These are phyloP conservation scores for Podargus strigoides DNA, from an alignment of 2,797 vertebrate species.

Conservation along the genomic window DNA sequence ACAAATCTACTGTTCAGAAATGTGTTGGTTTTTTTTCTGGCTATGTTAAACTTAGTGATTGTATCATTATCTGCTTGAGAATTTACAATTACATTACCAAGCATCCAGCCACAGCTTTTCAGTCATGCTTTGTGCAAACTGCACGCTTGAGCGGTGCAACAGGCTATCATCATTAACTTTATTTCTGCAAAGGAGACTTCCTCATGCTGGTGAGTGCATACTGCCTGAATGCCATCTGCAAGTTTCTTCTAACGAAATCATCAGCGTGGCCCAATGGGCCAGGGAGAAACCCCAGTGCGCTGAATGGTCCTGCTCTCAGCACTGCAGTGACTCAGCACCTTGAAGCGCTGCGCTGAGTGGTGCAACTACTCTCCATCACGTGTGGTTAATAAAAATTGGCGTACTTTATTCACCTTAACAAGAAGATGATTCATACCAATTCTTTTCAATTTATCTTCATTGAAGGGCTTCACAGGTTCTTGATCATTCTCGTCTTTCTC, in stretches of 20 bases:
- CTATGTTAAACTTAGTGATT: background rate
- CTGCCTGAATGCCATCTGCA: background rate
- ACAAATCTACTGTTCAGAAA: background rate
- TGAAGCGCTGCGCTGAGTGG: background rate
- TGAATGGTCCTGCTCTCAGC: background rate
- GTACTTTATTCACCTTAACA: background rate
- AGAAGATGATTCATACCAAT: background rate
- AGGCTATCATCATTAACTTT: background rate
- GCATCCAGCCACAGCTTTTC: background rate
- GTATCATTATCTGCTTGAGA: background rate
- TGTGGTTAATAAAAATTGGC: background rate
- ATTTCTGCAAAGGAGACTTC: background rate
- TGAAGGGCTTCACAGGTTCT: background rate
- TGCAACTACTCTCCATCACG: background rate
- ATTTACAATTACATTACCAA: background rate
- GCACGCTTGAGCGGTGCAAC: background rate
- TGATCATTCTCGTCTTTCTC: background rate
- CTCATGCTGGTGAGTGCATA: accelerated
- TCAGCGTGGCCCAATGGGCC: background rate
- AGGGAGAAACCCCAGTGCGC: accelerated
- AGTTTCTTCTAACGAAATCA: background rate
- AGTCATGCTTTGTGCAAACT: background rate
- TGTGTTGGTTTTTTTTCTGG: background rate
- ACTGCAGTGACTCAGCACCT: background rate
- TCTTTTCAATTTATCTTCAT: background rate